Base-by-base conservation (phyloP, 2,797 vertebrate species). In the Alcedo quadribrachys region DNA sequence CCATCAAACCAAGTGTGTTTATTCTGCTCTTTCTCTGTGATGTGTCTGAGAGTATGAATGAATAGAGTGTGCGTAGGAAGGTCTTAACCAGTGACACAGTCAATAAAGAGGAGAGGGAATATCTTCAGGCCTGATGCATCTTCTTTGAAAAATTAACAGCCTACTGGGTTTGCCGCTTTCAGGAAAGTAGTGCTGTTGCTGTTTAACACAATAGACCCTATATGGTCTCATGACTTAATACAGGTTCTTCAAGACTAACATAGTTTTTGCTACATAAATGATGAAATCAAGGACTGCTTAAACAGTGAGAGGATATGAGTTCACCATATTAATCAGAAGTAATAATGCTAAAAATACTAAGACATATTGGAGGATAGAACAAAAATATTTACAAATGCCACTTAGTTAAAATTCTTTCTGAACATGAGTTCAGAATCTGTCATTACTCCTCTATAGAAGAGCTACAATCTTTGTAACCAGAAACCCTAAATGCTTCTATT, bases 1-100 rank as follows among this genome's bases (percentile, higher is more conserved):
- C 78, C 63, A 76, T 90, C 86, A 93, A 81, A 86, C 27, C 51
- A 76, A 94, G 62, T 12, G 60, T 45, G 15, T 73, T 79, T 60
- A 37, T 57, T 79, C 76, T 89, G 51, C 63, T 74, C 3, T 28
- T 58, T 46, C 45, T 76, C 50, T 82, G 74, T 15, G 24, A 53
- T n/a, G 20, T 55, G 45, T 70, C 76, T 86, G 45, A 82, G 60
- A 80, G n/a, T 5, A 81, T 37, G 92, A 92, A 60, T 50, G 70
- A 58, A 76, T 58, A 78, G 5, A 65, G 28, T 0, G 4, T 4
- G 15, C 4, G 37, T 33, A 74, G 50, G 1, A 6, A 91, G 61
- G 46, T 65, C 62, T 50, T 57, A 55, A 55, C 9, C 45, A 61
- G 25, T 35, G 68, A 40, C 53, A 89, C 24, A 43, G 50, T 13